Base-by-base conservation (phyloP, 2,113 vertebrate genomes). In the Corythornis cristatus region DNA sequence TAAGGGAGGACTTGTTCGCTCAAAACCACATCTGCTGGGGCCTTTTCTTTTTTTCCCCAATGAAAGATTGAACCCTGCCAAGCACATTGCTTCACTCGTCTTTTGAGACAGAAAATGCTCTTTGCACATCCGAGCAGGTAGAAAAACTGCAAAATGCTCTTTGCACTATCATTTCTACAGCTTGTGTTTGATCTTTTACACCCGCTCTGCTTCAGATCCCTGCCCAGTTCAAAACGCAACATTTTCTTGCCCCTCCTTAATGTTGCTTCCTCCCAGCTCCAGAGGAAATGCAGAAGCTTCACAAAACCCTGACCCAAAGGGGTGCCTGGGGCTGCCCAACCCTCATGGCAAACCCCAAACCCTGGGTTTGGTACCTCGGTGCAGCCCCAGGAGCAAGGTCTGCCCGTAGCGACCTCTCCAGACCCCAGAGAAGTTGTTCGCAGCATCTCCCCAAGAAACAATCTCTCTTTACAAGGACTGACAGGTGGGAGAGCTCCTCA, bases 391-490 rank as follows among this genome's bases (percentile, higher is more conserved):
- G 43, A 37, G 29, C 1, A 0, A 28, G 5, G 15, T 35, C 1
- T 16, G 33, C 37, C 43, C 4, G 0, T 7, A 7, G 31, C 0
- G 5, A 61, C 72, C 51, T 26, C 66, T 19, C 12, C 0, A 1
- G 25, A 66, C 1, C 15, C 15, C 13, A 1, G 1, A 25, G 37
- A 19, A 50, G 23, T 4, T 33, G 21, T 3, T 46, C 10, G 58
- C 81, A 84, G 68, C 29, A 12, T 8, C 15, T 81, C 51, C 51
- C 11, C 72, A n/a, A 14, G 45, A 46, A 64, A 33, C 15, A 5
- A 5, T 1, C 22, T 53, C 61, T n/a, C 33, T 6, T 12, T 28
- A 0, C 6, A 20, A 28, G 37, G 29, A 43, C 22, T 73, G 48
- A 6, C 33, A 64, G 64, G 72, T 80, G 46, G 68, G 57, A 29